These are phyloP conservation scores for Thalpophila matura DNA, from an alignment of 2,888 invertebrate genomes.

Conservation along the genomic window DNA sequence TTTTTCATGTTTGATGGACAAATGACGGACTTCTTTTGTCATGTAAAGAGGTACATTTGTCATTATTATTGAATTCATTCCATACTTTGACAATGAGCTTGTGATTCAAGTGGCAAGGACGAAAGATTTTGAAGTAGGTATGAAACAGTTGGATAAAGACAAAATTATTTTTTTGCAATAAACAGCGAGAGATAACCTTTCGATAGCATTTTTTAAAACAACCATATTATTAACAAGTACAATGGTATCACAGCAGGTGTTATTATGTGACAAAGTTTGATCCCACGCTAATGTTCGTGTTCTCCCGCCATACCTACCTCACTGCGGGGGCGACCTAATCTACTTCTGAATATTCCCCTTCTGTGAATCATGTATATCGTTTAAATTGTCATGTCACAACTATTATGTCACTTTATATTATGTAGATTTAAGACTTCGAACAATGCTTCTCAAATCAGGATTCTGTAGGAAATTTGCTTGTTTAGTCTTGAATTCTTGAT, in stretches of 20 bases:
- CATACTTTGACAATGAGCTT: constrained; percentile 67
- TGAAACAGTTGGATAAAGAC: constrained; percentile 50
- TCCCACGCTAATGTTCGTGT: constrained; percentile 75
- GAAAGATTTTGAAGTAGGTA: constrained; percentile 54
- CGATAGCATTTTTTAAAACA: constrained; percentile 62
- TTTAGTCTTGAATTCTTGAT: neutral
- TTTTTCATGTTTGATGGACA: constrained; percentile 75
- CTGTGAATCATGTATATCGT: constrained; percentile 56
- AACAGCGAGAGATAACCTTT: constrained; percentile 71
- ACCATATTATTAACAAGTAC: constrained; percentile 26
- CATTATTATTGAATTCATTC: constrained; percentile 74
- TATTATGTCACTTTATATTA: constrained; percentile 1
- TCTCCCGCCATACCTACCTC: constrained; percentile 68
- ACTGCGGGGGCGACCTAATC: constrained; percentile 71
- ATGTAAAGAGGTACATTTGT: constrained; percentile 81
- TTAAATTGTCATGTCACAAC: constrained; percentile 9
- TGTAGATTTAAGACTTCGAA: constrained; percentile 12
- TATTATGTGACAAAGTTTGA: constrained; percentile 68
- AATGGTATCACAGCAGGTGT: constrained; percentile 68
- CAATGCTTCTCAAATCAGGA: neutral
- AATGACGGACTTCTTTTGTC: constrained; percentile 78
- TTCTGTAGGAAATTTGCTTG: neutral
- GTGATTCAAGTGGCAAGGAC: constrained; percentile 67
- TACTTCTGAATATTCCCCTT: constrained; percentile 67
- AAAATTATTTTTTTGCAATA: constrained; percentile 51